Conservation (phyloP, 2,113 vertebrate species). For the Callaeas wilsoni region DNA sequence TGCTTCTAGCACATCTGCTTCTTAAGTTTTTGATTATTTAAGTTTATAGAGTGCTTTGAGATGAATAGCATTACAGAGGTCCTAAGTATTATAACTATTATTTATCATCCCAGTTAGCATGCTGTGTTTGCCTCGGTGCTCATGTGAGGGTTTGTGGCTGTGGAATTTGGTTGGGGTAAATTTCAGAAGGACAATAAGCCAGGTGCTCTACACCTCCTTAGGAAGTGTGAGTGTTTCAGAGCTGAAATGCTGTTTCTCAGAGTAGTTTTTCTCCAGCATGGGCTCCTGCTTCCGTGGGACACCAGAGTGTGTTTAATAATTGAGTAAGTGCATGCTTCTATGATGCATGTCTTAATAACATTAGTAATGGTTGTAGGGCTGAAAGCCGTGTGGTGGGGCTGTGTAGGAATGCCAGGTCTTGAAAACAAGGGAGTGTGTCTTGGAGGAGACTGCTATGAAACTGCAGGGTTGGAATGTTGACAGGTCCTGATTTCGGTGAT, state of each 20-base stretch:
- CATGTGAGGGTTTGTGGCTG: neutral
- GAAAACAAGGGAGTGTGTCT: neutral
- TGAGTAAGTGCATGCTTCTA: neutral
- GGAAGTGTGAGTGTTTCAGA: neutral
- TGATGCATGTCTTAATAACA: neutral
- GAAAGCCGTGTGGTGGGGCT: neutral
- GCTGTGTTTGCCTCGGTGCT: neutral
- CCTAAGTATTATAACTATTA: neutral
- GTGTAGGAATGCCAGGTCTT: neutral
- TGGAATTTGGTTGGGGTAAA: neutral
- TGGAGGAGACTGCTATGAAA: neutral
- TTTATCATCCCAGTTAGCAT: neutral
- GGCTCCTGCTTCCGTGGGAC: neutral
- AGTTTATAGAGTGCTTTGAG: neutral
- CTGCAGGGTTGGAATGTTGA: neutral
- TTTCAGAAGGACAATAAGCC: neutral
- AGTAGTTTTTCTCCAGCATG: neutral
- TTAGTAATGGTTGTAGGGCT: neutral
- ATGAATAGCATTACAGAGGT: neutral
- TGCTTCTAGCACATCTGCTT: neutral
- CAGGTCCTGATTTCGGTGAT: neutral
- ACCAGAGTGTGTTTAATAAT: neutral
- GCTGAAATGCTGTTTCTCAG: neutral
- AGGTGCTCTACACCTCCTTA: neutral
- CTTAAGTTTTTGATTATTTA: neutral